These are phyloP conservation scores for Myoxocephalus aenaeus DNA, from an alignment of 2,797 vertebrate genomes.

Conservation along the genomic window DNA sequence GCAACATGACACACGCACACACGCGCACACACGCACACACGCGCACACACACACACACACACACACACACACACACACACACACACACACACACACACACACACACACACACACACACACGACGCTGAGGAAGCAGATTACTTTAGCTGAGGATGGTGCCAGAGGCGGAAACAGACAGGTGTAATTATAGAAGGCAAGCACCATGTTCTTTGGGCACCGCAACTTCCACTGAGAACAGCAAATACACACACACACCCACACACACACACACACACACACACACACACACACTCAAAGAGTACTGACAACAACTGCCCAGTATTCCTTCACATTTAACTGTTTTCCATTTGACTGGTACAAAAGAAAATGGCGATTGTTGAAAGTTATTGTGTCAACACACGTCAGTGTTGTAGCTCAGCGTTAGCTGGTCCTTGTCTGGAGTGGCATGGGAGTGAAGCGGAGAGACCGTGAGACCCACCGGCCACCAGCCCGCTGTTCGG, in stretches of 20 bases:
- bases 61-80: not conserved
- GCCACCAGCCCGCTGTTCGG: too few species aligned
- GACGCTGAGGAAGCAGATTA: constrained; percentile 78
- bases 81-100: constrained; percentile 2
- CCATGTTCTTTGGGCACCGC: constrained; percentile 45
- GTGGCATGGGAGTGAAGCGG: too few species aligned
- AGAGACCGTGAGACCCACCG: too few species aligned
- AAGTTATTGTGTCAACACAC: too few species aligned
- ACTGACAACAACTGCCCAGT: constrained; percentile 16
- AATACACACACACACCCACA: constrained; percentile 21
- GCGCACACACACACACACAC: not conserved
- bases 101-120: not conserved
- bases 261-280: constrained; percentile 17
- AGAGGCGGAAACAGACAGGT: constrained; percentile 79
- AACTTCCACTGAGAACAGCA: constrained; percentile 43
- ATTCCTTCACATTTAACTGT: not conserved
- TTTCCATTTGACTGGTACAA: not conserved
- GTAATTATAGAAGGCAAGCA: constrained; percentile 83
- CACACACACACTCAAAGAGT: not conserved
- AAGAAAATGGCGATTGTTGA: not conserved
- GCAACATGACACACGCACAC: constrained; percentile 10
- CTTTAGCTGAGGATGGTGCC: constrained; percentile 69
- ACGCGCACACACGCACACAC: not conserved
- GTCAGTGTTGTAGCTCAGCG: too few species aligned
- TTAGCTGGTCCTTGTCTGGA: too few species aligned